phyloP scores from a whole-genome alignment of 1,140 invertebrate genomes.

The Hydropsyche tenuis region DNA sequence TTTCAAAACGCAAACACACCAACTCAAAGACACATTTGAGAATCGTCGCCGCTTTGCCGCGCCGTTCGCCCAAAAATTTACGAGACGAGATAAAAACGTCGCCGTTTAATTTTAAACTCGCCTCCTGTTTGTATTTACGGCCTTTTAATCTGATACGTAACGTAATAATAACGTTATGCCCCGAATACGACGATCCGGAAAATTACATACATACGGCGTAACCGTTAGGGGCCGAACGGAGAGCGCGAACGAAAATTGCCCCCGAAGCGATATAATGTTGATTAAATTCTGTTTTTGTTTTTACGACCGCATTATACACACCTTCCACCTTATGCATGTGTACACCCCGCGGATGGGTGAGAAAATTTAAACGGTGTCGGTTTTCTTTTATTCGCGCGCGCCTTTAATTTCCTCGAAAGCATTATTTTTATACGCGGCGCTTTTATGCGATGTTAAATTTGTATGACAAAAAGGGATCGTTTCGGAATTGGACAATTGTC shows the following conservation, averaged over 20 bases:
- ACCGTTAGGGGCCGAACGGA: neutral
- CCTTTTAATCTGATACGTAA: neutral
- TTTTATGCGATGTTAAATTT: too few species aligned
- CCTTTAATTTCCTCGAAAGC: too few species aligned
- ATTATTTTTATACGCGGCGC: too few species aligned
- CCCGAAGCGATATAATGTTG: slow-evolving; percentile 28
- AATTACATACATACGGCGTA: neutral
- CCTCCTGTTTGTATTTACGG: neutral
- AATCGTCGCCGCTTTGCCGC: too few species aligned
- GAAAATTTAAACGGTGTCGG: too few species aligned
- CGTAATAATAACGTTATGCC: neutral
- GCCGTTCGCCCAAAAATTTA: neutral
- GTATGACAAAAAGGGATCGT: too few species aligned
- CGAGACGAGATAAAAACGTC: neutral
- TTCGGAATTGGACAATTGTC: too few species aligned
- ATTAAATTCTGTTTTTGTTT: slow-evolving; percentile 28
- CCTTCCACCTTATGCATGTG: neutral
- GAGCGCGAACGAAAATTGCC: slow-evolving; percentile 14
- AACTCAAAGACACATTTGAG: too few species aligned
- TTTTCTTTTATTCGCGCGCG: too few species aligned
- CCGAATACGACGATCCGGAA: neutral
- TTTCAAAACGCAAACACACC: too few species aligned
- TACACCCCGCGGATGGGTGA: too few species aligned
- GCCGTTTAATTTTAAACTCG: neutral
- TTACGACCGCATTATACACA: slow-evolving; percentile 28